Percentiles rank a stretch among this genome's conserved stretches.
These are phyloP conservation scores for Oryctolagus cuniculus DNA, from an alignment of 2,113 vertebrate genomes.

Conservation along the genomic window mOryCun1.1 NC_091441.1:49309001-49309500, in stretches of 20 bases:
- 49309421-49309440: slow-evolving; percentile 35
- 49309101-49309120: slow-evolving; percentile 38
- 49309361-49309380: background rate
- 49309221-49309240: background rate
- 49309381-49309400: background rate
- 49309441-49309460: background rate
- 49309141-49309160: background rate
- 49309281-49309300: background rate
- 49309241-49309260: background rate
- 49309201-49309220: background rate
- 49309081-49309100: background rate
- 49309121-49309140: background rate
- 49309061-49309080: background rate
- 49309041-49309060: slow-evolving; percentile 39
- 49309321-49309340: background rate
- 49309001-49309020: background rate
- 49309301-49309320: slow-evolving; percentile 23
- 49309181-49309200: slow-evolving; percentile 18
- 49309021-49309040: background rate
- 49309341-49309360: slow-evolving; percentile 7
- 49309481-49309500: slow-evolving; percentile 11
- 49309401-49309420: slow-evolving; percentile 27
- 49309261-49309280: slow-evolving; percentile 39
- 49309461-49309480: background rate
- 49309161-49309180: background rate